Evolutionary conservation across 2,113 vertebrate species (phyloP), one percentile per base, ranked within the genome.

Genomic region (Notarius quadriscutis): DNA sequence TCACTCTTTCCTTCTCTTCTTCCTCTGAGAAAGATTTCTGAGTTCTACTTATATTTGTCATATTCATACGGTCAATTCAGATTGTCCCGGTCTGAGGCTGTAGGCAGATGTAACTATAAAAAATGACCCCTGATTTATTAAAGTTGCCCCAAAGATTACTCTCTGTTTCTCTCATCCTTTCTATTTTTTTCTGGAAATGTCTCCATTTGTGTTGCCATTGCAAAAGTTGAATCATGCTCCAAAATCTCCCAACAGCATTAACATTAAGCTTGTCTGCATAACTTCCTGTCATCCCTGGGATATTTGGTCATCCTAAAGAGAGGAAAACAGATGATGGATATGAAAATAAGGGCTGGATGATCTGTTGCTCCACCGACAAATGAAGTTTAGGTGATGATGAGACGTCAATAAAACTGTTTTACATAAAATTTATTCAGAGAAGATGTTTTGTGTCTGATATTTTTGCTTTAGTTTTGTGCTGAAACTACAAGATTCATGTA

Each of bases 101-200:
- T 30, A 58, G 67, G 51, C 83, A 84, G 18, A 30, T 84, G 60
- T 83, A 18, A n/a, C 83, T 34, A 58, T n/a, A 69, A 82, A 62
- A 67, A 51, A 34, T 34, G 25, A 74, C 53, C 27, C 17, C 41
- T 57, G 50, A 48, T 22, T 74, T 84, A 84, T 84, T 72, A 84
- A 67, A 12, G 65, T 20, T 11, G 2, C 74, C 67, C 69, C 27
- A 58, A 50, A 71, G n/a, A 84, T 53, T 22, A 7, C 30, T 18
- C 30, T 20, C 9, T 57, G 51, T 84, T 27, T 25, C 67, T 84
- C 4, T 60, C 60, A 1, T 12, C n/a, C n/a, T 12, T 27, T 12
- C 8, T 41, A 34, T 72, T 41, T 72, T 17, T 41, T 72, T 34
- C 14, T 34, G 69, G 20, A 18, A 72, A 34, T 18, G 27, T 7